Percentiles rank a stretch among this genome's conserved stretches.
phyloP scores from a whole-genome alignment of 2,888 invertebrate species.

The Argyresthia albistria region DNA sequence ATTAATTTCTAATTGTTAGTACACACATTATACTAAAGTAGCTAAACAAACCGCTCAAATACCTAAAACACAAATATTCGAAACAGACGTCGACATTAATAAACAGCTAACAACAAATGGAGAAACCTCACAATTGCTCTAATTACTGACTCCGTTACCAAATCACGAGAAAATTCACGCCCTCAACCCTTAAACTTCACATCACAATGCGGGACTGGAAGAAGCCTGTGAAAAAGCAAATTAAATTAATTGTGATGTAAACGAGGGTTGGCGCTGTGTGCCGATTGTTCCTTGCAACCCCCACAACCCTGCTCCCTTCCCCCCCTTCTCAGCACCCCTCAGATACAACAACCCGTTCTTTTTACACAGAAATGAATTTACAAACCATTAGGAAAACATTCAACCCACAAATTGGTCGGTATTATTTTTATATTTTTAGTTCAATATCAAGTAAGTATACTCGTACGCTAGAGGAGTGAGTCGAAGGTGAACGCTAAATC shows the following conservation, averaged over 20 bases:
- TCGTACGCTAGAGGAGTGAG: slow-evolving; percentile 16
- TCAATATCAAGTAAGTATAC: slow-evolving; percentile 16
- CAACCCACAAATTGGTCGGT: slow-evolving; percentile 5
- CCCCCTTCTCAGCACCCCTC: not conserved
- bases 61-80: slow-evolving; percentile 32
- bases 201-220: slow-evolving; percentile 59
- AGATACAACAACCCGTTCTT: not conserved
- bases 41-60: not conserved
- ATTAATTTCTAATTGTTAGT: not conserved
- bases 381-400: slow-evolving; percentile 3
- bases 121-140: slow-evolving; percentile 62
- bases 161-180: slow-evolving; percentile 67
- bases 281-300: slow-evolving; percentile 24
- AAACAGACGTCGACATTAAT: slow-evolving; percentile 40
- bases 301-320: not conserved
- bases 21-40: not conserved
- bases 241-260: slow-evolving; percentile 70
- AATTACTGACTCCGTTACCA: slow-evolving; percentile 63
- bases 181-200: slow-evolving; percentile 43
- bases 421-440: slow-evolving; percentile 18
- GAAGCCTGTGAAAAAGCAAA: slow-evolving; percentile 70
- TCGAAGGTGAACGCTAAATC: slow-evolving; percentile 39
- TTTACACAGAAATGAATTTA: not conserved
- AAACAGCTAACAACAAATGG: slow-evolving; percentile 62
- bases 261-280: slow-evolving; percentile 51